Percentiles rank a stretch among this genome's conserved stretches.
phyloP scores from a whole-genome alignment of 2,888 invertebrate genomes.

The Ennomos fuscantarius region DNA sequence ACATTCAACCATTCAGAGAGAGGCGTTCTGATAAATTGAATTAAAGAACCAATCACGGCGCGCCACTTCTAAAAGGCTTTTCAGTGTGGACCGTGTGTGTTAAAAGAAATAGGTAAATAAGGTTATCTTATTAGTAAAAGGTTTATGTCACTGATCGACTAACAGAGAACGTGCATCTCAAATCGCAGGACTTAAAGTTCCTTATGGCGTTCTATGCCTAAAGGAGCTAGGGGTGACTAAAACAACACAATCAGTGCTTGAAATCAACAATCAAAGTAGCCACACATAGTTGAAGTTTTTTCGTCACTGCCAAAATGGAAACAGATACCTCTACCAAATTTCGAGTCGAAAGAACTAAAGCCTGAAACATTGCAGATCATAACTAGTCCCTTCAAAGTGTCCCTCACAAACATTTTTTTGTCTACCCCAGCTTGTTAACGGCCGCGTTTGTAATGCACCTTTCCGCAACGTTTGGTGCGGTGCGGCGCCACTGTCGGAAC shows the following conservation, averaged over 20 bases:
- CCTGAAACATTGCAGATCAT: not conserved
- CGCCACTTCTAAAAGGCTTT: slow-evolving; percentile 29
- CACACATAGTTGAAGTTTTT: no score
- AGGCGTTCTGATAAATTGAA: slow-evolving; percentile 48
- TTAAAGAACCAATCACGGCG: slow-evolving; percentile 58
- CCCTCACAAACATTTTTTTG: slow-evolving; percentile 15
- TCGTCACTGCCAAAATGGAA: no score
- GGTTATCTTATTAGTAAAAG: slow-evolving; percentile 5
- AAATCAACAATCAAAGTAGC: no score
- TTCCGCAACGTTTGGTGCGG: slow-evolving; percentile 35
- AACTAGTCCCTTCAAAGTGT: not conserved
- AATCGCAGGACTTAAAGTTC: no score
- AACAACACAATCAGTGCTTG: no score
- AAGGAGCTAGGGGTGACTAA: no score
- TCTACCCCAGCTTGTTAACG: slow-evolving; percentile 19
- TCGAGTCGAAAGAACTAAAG: not conserved
- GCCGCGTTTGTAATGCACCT: slow-evolving; percentile 32
- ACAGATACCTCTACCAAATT: no score
- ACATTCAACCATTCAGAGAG: slow-evolving; percentile 33
- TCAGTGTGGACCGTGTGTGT: slow-evolving; percentile 10
- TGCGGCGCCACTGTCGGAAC: slow-evolving; percentile 59
- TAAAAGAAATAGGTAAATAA: slow-evolving; percentile 7
- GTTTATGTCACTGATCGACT: no score
- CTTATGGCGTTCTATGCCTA: no score
- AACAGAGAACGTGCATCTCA: no score